Evolutionary conservation across 2,888 invertebrate species (phyloP).

Genomic region (Apotomis turbidana): DNA sequence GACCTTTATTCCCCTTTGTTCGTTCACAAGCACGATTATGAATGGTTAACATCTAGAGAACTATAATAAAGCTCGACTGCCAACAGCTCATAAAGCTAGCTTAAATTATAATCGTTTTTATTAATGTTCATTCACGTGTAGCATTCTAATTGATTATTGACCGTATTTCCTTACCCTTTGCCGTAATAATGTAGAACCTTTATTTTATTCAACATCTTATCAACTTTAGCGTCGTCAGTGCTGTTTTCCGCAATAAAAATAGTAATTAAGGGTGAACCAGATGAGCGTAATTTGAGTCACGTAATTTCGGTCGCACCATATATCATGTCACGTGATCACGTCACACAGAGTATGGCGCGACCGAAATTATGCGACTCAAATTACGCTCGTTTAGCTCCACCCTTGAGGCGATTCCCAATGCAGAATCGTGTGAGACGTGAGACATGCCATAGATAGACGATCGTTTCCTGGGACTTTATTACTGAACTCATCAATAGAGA

Average conservation of each 20-base stretch:
- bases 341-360: no score
- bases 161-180: neutral
- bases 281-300: no score
- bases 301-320: no score
- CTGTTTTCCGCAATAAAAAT: no score
- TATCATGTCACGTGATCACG: no score
- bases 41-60: conserved; percentile 32
- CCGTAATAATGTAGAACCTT: neutral
- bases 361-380: no score
- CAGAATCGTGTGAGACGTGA: neutral
- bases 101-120: conserved; percentile 27
- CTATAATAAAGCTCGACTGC: conserved; percentile 17
- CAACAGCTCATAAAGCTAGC: conserved; percentile 6
- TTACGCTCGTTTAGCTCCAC: no score
- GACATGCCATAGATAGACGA: neutral
- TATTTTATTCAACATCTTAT: no score
- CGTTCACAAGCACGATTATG: conserved; percentile 28
- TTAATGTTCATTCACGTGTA: conserved; percentile 15
- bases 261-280: no score
- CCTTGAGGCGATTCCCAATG: no score
- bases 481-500: conserved; percentile 50
- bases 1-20: conserved; percentile 52
- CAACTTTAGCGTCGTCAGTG: no score
- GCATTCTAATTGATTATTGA: conserved; percentile 14
- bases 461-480: conserved; percentile 8